These are phyloP conservation scores for Eupleurogrammus muticus DNA, from an alignment of 2,797 vertebrate genomes.

Conservation along the genomic window DNA sequence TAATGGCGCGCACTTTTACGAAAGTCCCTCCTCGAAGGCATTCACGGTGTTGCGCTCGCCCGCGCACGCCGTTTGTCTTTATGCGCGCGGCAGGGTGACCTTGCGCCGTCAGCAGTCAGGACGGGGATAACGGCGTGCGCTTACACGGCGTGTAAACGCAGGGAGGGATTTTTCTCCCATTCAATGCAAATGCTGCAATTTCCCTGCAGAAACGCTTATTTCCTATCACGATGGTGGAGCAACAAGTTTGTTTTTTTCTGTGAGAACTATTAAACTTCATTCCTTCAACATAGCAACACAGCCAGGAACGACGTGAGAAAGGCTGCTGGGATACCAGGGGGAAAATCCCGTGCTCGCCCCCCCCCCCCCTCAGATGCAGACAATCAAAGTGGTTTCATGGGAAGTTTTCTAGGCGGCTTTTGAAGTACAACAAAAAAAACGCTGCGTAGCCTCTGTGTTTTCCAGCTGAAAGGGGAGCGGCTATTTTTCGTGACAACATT, in stretches of 20 bases:
- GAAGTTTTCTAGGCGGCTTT: constrained; percentile 72
- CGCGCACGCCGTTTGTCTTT: too few relatives aligned
- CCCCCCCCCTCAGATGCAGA: constrained; percentile 66
- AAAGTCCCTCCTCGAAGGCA: too few relatives aligned
- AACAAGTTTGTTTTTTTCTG: constrained; percentile 28
- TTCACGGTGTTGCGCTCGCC: too few relatives aligned
- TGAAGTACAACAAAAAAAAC: constrained; percentile 71
- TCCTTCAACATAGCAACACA: constrained; percentile 44
- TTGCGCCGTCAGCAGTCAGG: too few relatives aligned
- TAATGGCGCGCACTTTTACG: too few relatives aligned
- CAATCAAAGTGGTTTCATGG: constrained; percentile 69
- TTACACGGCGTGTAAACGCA: not conserved
- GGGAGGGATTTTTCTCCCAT: not conserved
- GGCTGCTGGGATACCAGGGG: constrained; percentile 40
- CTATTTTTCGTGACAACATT: constrained; percentile 75
- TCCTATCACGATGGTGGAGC: constrained; percentile 5
- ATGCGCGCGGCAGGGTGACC: too few relatives aligned
- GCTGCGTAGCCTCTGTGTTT: constrained; percentile 58
- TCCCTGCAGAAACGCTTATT: not conserved
- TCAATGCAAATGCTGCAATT: not conserved
- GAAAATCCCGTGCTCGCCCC: constrained; percentile 56
- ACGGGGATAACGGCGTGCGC: too few relatives aligned
- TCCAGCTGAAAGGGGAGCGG: constrained; percentile 68
- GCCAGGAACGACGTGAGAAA: constrained; percentile 43
- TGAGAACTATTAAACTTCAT: constrained; percentile 35